Base-by-base conservation (phyloP, 2,113 vertebrate species). In the Misgurnus mizolepis region DNA sequence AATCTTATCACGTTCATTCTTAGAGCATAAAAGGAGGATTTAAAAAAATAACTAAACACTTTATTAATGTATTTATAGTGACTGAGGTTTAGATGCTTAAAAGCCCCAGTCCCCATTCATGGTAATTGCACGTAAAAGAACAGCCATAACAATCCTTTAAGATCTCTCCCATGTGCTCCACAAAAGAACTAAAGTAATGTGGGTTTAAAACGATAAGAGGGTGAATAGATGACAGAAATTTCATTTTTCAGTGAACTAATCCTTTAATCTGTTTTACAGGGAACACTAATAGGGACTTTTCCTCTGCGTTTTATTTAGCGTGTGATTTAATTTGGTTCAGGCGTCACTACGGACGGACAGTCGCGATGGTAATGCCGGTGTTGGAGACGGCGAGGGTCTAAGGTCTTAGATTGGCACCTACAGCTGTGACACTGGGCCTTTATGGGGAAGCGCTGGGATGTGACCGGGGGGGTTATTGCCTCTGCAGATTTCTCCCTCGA, bases 201-300 rank as follows among this genome's bases (percentile, higher is more conserved):
- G n/a, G 17, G 17, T 58, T 58, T 58, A 6, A 18, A 58, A 58
- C 15, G 55, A 58, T 8, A 58, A 7, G 17, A 58, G 55, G 17
- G 55, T n/a, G n/a, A 18, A 8, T 58, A 18, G 18, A 58, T 58
- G 55, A 18, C 55, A n/a, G 0, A 58, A 58, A 18, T 8, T 58
- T n/a, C n/a, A n/a, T 3, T 58, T 58, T 58, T 3, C 7, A 18
- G 6, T 18, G 7, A 58, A n/a, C 6, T 18, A 58, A n/a, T 58
- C 55, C 55, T 58, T 58, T 95, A 94, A 95, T 95, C 94, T 95
- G 93, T 94, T 88, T 94, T 94, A 93, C 92, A 90, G 62, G 58
- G 82, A 58, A 92, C 90, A 92, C 91, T 95, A 95, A 95, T 95
- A 93, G 90, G 91, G 92, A 92, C 91, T 93, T 93, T 95, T 93